Evolutionary conservation across 2,113 vertebrate species (phyloP).

Genomic region (Eclectus roratus): DNA sequence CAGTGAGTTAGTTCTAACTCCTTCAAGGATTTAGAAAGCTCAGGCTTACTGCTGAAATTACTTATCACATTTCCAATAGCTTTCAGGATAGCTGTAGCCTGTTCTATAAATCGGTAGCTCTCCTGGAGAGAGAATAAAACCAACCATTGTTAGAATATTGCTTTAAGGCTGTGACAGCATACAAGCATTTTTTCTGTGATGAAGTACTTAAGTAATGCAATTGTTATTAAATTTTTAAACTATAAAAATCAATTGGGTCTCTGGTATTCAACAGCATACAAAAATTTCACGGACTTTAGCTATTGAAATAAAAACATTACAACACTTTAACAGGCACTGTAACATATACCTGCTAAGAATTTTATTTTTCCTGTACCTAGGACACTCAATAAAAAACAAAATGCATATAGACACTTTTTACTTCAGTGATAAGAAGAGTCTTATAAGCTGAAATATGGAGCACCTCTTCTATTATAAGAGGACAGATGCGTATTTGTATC

Average conservation of each 20-base stretch:
- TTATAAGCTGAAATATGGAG: not conserved
- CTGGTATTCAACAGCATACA: not conserved
- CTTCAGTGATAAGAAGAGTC: not conserved
- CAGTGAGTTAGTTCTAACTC: slow-evolving; percentile 70
- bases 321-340: not conserved
- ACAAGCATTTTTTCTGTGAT: not conserved
- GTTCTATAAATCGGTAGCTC: slow-evolving; percentile 81
- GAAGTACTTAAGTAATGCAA: not conserved
- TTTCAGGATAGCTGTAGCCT: slow-evolving; percentile 76
- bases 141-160: not conserved
- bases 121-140: slow-evolving; percentile 73
- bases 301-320: not conserved
- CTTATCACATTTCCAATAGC: slow-evolving; percentile 80
- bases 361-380: not conserved
- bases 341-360: not conserved
- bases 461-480: not conserved
- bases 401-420: not conserved
- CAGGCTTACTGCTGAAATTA: slow-evolving; percentile 73
- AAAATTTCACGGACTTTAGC: not conserved
- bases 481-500: not conserved
- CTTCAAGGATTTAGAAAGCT: slow-evolving; percentile 68
- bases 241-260: not conserved
- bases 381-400: not conserved
- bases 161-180: not conserved
- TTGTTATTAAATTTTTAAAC: not conserved